Percentiles rank a stretch among this genome's conserved stretches.
Conservation (phyloP, 2,113 vertebrate species). For the Psophia crepitans region DNA sequence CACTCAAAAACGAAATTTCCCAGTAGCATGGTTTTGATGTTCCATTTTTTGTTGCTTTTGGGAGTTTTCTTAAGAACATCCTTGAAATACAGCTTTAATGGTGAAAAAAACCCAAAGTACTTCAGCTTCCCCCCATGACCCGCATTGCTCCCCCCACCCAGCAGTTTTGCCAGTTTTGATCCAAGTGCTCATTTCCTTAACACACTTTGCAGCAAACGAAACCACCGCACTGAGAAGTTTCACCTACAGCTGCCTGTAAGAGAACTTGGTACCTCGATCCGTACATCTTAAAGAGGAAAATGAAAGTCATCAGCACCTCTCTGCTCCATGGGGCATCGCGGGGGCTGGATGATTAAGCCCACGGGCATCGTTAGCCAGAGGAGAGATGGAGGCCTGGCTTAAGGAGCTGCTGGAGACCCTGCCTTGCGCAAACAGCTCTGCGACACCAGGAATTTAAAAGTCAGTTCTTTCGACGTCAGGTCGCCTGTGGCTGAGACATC, state of each 20-base stretch:
- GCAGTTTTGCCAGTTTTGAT: not conserved
- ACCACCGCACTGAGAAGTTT: not conserved
- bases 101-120: not conserved
- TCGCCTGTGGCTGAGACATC: not conserved
- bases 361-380: not conserved
- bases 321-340: accelerated
- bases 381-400: not conserved
- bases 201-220: not conserved
- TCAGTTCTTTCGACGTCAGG: not conserved
- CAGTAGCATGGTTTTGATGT: not conserved
- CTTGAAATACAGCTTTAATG: not conserved
- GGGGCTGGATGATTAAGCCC: not conserved
- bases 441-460: not conserved
- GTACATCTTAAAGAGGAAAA: not conserved
- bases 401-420: not conserved
- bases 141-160: not conserved
- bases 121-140: not conserved
- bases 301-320: not conserved
- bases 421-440: not conserved
- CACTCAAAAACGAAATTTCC: not conserved
- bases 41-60: not conserved
- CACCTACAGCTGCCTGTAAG: not conserved
- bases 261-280: not conserved
- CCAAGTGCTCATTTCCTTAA: not conserved
- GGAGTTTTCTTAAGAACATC: not conserved